Percentiles rank a stretch among this genome's conserved stretches.
Evolutionary conservation across 1,140 invertebrate species (phyloP).

Genomic region (Scylla paramamosain): DNA sequence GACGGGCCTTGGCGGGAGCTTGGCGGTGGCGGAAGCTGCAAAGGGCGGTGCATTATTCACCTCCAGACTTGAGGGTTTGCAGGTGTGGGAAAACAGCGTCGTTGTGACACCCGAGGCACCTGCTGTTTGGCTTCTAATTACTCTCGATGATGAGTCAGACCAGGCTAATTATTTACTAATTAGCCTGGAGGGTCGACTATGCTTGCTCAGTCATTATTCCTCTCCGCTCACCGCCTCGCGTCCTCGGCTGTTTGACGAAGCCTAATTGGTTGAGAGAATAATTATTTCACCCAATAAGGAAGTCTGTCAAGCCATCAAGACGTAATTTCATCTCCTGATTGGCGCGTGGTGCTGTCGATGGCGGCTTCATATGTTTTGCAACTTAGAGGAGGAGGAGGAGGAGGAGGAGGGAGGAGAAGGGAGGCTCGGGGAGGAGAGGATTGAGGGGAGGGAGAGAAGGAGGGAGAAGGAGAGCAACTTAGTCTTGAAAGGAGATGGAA

Average conservation of each 20-base stretch:
- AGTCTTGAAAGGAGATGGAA: too few relatives aligned
- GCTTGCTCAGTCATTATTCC: conserved; percentile 11
- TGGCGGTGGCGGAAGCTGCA: too few relatives aligned
- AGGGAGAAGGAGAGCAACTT: too few relatives aligned
- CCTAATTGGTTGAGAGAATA: conserved; percentile 23
- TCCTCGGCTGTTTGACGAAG: background rate
- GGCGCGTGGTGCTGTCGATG: background rate
- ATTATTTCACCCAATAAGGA: conserved; percentile 23
- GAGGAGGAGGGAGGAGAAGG: background rate
- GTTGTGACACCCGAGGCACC: background rate
- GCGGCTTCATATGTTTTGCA: conserved; percentile 1
- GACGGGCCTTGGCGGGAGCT: too few relatives aligned
- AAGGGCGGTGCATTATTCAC: too few relatives aligned
- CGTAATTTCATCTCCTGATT: background rate
- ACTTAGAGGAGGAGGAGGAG: background rate
- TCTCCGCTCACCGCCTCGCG: background rate
- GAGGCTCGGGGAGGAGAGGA: background rate
- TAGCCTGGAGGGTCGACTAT: background rate
- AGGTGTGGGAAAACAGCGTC: background rate
- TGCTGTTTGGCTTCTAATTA: background rate
- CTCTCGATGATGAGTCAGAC: background rate
- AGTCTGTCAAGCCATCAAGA: conserved; percentile 14
- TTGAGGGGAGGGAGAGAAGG: too few relatives aligned
- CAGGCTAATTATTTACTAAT: background rate
- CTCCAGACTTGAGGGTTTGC: too few relatives aligned